Evolutionary conservation across 1,140 invertebrate genomes (phyloP).

Genomic region (Chrysopa pallens): DNA sequence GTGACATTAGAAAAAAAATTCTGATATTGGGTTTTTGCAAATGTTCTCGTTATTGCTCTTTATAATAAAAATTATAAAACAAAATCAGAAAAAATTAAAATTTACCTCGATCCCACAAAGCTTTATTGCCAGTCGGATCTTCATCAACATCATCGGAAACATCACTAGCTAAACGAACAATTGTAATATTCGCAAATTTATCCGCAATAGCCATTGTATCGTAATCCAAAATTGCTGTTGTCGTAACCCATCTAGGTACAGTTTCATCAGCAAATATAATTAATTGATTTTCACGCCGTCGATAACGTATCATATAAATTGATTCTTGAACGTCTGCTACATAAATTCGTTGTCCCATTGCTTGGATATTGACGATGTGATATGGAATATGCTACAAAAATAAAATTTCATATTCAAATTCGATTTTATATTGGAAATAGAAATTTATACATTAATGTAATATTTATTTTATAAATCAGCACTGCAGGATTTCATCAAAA

Average conservation of each 20-base stretch:
- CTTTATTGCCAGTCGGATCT: conserved; percentile 96
- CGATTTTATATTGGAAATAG: not conserved
- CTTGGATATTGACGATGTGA: conserved; percentile 81
- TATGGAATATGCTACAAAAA: conserved; percentile 76
- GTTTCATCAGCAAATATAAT: conserved; percentile 98
- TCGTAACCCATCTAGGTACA: conserved; percentile 89
- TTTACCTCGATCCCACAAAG: conserved; percentile 85
- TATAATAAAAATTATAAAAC: too few species aligned
- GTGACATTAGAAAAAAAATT: not conserved
- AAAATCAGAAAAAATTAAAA: too few species aligned
- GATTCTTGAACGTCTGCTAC: conserved; percentile 96
- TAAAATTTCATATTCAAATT: conserved; percentile 5
- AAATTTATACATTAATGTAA: not conserved
- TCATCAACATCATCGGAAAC: conserved; percentile 96
- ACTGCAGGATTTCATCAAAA: conserved; percentile 17
- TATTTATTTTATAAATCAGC: conserved; percentile 9
- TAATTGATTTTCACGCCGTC: conserved; percentile 88
- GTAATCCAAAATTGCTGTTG: conserved; percentile 85
- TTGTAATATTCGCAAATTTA: conserved; percentile 95
- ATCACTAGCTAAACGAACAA: conserved; percentile 76
- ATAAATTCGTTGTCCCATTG: conserved; percentile 83
- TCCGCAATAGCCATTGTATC: conserved; percentile 92
- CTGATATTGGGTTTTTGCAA: not conserved
- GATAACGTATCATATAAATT: conserved; percentile 91
- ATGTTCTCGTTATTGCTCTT: too few species aligned